phyloP scores from a whole-genome alignment of 1,140 invertebrate species.

The Drosophila tsacasi region DNA sequence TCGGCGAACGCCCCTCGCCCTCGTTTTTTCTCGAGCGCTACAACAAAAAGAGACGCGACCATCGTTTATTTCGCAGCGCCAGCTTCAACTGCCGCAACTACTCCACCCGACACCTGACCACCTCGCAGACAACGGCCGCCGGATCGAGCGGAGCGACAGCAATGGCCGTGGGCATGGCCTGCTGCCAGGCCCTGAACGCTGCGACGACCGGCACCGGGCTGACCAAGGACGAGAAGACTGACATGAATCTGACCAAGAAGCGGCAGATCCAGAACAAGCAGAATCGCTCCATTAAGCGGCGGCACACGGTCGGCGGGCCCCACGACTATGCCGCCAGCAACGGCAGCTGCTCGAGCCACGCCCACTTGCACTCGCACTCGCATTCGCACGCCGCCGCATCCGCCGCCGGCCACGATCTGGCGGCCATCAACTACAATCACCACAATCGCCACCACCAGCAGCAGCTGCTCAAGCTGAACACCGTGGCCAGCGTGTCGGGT shows the following conservation, averaged over 20 bases:
- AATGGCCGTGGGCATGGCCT: conserved; percentile 45
- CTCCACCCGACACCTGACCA: conserved; percentile 66
- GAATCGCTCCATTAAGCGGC: conserved; percentile 91
- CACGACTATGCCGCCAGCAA: conserved; percentile 88
- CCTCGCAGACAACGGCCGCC: neutral
- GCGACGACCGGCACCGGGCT: conserved; percentile 74
- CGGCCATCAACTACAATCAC: conserved; percentile 73
- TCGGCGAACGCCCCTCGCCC: conserved; percentile 63
- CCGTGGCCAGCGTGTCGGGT: neutral
- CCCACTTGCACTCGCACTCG: neutral
- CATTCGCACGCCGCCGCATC: neutral
- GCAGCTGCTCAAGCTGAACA: conserved; percentile 60
- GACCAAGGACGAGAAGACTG: conserved; percentile 93
- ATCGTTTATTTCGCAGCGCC: conserved; percentile 82
- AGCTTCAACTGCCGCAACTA: conserved; percentile 84
- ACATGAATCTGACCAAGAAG: conserved; percentile 91
- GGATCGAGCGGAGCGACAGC: conserved; percentile 18
- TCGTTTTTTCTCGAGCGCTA: conserved; percentile 84
- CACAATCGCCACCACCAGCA: conserved; percentile 76
- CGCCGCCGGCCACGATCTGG: conserved; percentile 48
- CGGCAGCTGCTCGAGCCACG: conserved; percentile 25
- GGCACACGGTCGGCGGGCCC: conserved; percentile 96
- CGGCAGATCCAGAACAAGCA: conserved; percentile 87
- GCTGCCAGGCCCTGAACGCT: conserved; percentile 58
- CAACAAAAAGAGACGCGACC: conserved; percentile 83